Conservation (phyloP, 2,888 invertebrate genomes). For the Koerneria pararmatus region DNA sequence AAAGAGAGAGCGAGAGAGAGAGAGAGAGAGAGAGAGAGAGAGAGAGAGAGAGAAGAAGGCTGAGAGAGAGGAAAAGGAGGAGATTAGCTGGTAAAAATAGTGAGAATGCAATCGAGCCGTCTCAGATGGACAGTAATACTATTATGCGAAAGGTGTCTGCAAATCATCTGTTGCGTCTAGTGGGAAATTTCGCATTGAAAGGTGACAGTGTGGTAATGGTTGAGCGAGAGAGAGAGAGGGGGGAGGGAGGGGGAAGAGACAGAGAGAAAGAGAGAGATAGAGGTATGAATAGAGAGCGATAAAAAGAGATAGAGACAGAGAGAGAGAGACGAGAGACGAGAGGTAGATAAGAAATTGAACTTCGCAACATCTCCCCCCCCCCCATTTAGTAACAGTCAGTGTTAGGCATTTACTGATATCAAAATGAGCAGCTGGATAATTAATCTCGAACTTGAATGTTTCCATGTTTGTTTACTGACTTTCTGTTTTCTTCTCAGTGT, state of each 20-base stretch:
- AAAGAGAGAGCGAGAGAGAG: too few relatives aligned
- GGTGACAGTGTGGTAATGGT: not conserved
- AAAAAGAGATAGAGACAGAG: not conserved
- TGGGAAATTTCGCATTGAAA: not conserved
- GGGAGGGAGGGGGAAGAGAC: not conserved
- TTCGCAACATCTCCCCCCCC: too few relatives aligned
- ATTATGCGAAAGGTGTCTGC: too few relatives aligned
- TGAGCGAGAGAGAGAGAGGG: not conserved
- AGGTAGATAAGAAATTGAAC: not conserved
- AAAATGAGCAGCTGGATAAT: too few relatives aligned
- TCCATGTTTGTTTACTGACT: too few relatives aligned
- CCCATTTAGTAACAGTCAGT: too few relatives aligned
- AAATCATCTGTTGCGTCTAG: too few relatives aligned
- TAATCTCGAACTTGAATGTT: too few relatives aligned
- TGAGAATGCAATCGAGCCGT: not conserved
- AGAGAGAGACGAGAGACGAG: not conserved
- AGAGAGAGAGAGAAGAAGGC: not conserved
- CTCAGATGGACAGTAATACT: too few relatives aligned
- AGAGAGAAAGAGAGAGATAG: not conserved
- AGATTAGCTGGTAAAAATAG: not conserved
- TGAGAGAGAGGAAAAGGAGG: not conserved
- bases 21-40: not conserved
- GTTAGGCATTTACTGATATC: too few relatives aligned
- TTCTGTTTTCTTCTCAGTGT: too few relatives aligned
- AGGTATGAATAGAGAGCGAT: not conserved